Evolutionary conservation across 2,888 invertebrate species (phyloP).

Genomic region (Orthosia incerta): DNA sequence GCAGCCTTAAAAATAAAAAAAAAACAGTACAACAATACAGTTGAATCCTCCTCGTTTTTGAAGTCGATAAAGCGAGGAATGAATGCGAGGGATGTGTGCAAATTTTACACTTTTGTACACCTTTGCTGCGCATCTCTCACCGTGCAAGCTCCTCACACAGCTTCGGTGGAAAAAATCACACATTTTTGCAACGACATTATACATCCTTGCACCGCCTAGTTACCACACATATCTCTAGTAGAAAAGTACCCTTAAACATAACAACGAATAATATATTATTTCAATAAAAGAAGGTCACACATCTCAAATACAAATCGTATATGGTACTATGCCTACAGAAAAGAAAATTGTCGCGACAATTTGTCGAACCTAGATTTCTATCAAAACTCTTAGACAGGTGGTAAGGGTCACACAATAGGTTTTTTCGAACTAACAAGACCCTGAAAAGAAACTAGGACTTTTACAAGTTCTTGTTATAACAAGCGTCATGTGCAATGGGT

Average conservation of each 20-base stretch:
- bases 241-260: not conserved
- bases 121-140: too few relatives aligned
- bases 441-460: not conserved
- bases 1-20: too few relatives aligned
- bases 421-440: not conserved
- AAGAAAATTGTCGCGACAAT: not conserved
- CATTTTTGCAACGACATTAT: too few relatives aligned
- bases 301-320: not conserved
- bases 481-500: not conserved
- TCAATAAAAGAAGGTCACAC: not conserved
- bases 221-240: too few relatives aligned
- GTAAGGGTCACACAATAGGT: not conserved
- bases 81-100: too few relatives aligned
- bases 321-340: not conserved
- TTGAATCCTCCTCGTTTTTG: too few relatives aligned
- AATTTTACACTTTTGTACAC: too few relatives aligned
- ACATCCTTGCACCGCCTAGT: too few relatives aligned
- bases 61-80: too few relatives aligned
- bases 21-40: too few relatives aligned
- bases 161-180: too few relatives aligned
- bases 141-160: too few relatives aligned
- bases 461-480: not conserved
- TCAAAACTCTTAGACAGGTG: not conserved
- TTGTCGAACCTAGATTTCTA: conserved; percentile 4
- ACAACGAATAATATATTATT: not conserved